Percentiles rank a stretch among this genome's conserved stretches.
Evolutionary conservation across 1,140 invertebrate species (phyloP).

Genomic region (Whitmania pigra): DNA sequence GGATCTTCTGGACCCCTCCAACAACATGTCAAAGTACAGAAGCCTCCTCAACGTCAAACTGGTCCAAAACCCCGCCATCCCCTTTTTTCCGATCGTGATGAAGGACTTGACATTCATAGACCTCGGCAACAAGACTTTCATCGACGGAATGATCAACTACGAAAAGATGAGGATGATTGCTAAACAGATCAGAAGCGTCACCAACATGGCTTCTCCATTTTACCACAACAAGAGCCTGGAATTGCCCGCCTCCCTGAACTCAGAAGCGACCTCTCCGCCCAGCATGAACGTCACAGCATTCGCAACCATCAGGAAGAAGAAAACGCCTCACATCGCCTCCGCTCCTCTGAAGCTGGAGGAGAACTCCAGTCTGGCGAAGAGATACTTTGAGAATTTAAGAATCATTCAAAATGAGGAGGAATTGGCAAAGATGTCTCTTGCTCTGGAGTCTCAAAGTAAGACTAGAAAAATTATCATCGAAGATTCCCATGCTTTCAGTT

Average conservation of each 20-base stretch:
- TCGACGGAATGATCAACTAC: conserved; percentile 82
- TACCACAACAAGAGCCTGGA: conserved; percentile 10
- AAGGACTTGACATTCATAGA: conserved; percentile 98
- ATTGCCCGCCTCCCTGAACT: neutral
- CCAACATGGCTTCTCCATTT: conserved; percentile 62
- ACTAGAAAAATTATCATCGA: no score
- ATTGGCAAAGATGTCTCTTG: neutral
- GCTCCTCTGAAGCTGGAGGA: conserved; percentile 1
- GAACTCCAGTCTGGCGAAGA: neutral
- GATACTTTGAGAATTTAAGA: neutral
- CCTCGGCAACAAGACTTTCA: conserved; percentile 83
- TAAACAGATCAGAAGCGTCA: conserved; percentile 85
- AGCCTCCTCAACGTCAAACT: conserved; percentile 15
- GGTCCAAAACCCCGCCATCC: conserved; percentile 36
- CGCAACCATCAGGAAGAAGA: conserved; percentile 7
- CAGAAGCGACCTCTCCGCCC: neutral
- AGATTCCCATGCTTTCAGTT: no score
- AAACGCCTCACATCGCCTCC: neutral
- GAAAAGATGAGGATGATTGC: conserved; percentile 97
- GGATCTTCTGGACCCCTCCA: conserved; percentile 15
- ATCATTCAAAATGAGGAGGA: neutral
- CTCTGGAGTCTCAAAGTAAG: conserved; percentile 1
- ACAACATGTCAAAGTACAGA: conserved; percentile 20
- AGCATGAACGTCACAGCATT: neutral
- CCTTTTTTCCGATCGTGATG: conserved; percentile 49